Base-by-base conservation (phyloP, 2,113 vertebrate genomes). In the Lycaon pictus region DNA sequence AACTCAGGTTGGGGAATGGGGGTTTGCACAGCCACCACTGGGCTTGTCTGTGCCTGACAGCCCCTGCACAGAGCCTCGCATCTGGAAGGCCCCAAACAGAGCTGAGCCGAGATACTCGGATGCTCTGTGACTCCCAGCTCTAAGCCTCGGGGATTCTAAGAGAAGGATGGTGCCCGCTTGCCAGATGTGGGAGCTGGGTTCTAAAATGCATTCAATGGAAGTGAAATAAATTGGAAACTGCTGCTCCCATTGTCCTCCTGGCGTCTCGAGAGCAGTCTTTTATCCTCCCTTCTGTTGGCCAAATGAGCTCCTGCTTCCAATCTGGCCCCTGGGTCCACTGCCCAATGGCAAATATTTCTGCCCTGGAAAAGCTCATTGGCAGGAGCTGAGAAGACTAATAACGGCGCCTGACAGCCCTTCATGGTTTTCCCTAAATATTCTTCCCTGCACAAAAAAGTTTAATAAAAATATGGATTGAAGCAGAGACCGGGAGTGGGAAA, bases 381-480 rank as follows among this genome's bases (percentile, higher is more conserved):
- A 9, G 27, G n/a, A 95, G 71, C 90, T 2, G 11, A 89, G 87
- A 76, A 95, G 95, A 97, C 84, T 83, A 93, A 96, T 97, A 97
- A 83, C 56, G 53, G 48, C 1, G 7, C 60, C 58, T 92, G 96
- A 90, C 76, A 96, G 84, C 95, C 76, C 62, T 82, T 95, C 93
- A 76, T 48, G 72, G 87, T 95, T 98, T 97, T 91, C 90, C 85
- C 97, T 96, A 97, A 97, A 96, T 94, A 90, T 97, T 93, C 92
- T 82, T 97, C 97, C 90, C 96, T 95, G 71, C 81, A 93, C 90
- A 94, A 76, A 90, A 89, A 84, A 90, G 87, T 98, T 97, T 96
- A 97, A 97, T 97, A 97, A 97, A 97, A 97, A 95, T 97, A 95
- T 89, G 92, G 94, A 98, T 97, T 96, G 82, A 58, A 87, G 94